Base-by-base conservation (phyloP, 2,113 vertebrate species). In the Lasiurus cinereus region DNA sequence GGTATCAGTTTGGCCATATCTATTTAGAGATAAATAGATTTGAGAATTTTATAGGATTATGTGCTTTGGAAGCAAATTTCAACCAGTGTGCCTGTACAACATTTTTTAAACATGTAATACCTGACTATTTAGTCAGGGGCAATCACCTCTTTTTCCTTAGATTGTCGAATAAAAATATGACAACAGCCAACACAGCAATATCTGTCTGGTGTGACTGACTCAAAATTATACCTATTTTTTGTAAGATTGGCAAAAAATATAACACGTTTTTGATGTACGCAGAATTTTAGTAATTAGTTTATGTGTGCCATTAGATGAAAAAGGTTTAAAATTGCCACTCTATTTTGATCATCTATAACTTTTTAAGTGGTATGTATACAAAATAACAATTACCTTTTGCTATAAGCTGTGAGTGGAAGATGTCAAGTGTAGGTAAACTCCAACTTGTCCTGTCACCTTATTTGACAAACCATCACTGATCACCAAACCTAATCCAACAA, bases 381-480 rank as follows among this genome's bases (percentile, higher is more conserved):
- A 56, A 62, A 67, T 46, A 72, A 43, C 83, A 79, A 79, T 87
- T 46, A 76, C 74, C 59, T 83, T 90, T 94, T 78, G 27, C 31
- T 82, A 56, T 12, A 46, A 52, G 31, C 24, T 31, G 16, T 72
- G 52, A 12, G 39, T 90, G 7, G 27, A 89, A 27, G 19, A 27
- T 76, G 16, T 52, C 78, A 16, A 76, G 14, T 73, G 16, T 80
- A 87, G 19, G 13, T 67, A 76, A 90, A 36, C 15, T 72, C 24
- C 39, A 89, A 16, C 9, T 94, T 91, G 27, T 12, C 36, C 62
- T 66, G 29, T 79, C 14, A n/a, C 29, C 16, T 50, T 22, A 90
- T 94, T 69, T 36, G 22, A 50, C 66, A 94, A 56, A 52, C 1
- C 9, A 54, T 88, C 31, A 93, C n/a, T 91, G 54, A 76, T 15